A percentile compares a stretch with the other conserved stretches of the same genome.
Evolutionary conservation across 2,113 vertebrate genomes (phyloP).

Genomic region (Gambusia holbrooki): DNA sequence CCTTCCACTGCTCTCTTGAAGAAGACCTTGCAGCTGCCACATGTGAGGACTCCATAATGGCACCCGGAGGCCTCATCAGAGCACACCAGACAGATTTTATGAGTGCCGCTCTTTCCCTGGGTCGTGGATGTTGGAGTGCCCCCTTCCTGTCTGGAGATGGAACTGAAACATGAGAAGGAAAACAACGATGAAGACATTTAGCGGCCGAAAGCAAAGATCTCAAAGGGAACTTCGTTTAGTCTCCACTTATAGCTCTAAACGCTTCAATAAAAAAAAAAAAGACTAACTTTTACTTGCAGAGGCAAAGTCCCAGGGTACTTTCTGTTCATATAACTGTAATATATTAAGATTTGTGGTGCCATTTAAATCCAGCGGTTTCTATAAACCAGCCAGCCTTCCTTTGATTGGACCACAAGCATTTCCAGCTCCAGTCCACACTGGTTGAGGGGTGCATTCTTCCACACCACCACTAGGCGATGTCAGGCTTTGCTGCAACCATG

Average conservation of each 20-base stretch:
- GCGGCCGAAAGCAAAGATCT: background rate
- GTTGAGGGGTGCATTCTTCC: constrained; percentile 12
- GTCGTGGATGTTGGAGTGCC: constrained; percentile 25
- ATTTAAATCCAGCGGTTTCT: constrained; percentile 27
- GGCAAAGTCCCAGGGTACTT: constrained; percentile 3
- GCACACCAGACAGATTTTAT: constrained; percentile 84
- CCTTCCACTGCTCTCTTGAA: constrained; percentile 87
- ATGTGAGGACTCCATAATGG: constrained; percentile 86
- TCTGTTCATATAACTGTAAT: constrained; percentile 20
- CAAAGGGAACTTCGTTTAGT: background rate
- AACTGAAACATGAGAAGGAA: constrained; percentile 33
- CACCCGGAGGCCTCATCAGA: constrained; percentile 84
- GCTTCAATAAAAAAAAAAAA: no score
- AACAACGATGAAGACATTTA: background rate
- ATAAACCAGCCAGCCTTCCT: constrained; percentile 27
- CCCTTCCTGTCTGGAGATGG: constrained; percentile 61
- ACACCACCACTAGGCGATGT: constrained; percentile 61
- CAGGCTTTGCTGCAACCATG: constrained; percentile 45
- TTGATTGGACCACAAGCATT: constrained; percentile 37
- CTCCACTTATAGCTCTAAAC: no score
- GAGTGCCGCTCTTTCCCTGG: constrained; percentile 70
- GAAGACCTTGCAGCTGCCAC: constrained; percentile 87
- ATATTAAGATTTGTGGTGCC: constrained; percentile 24
- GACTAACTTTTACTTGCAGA: background rate
- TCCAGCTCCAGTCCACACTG: constrained; percentile 20